phyloP scores from a whole-genome alignment of 2,113 vertebrate species.

The Axis porcinus region DNA sequence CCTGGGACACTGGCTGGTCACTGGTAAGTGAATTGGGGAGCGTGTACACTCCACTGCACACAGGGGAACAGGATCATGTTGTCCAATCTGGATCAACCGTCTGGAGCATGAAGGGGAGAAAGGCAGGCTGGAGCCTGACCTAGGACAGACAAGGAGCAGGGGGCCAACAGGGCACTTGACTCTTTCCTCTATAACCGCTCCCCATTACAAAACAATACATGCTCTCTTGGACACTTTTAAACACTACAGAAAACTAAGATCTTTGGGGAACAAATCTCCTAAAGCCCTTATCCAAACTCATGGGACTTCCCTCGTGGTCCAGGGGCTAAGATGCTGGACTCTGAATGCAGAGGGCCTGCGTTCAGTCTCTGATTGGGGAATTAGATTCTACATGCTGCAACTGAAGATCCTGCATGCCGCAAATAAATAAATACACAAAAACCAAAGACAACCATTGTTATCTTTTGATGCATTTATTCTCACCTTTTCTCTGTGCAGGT shows the following conservation, averaged over 20 bases:
- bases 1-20: too few species aligned
- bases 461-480: not conserved
- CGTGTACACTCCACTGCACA: fast-evolving
- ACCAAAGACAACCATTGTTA: not conserved
- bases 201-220: not conserved
- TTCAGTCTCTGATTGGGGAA: not conserved
- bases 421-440: not conserved
- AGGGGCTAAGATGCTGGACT: not conserved
- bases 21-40: not conserved
- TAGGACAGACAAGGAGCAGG: not conserved
- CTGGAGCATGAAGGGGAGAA: not conserved
- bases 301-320: not conserved
- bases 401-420: not conserved
- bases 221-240: not conserved
- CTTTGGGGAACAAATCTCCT: not conserved
- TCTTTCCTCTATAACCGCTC: not conserved
- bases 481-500: not conserved
- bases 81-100: not conserved
- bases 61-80: not conserved
- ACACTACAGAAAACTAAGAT: not conserved
- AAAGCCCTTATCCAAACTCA: not conserved
- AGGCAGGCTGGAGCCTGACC: not conserved
- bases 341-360: not conserved
- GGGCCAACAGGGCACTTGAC: not conserved
- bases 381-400: not conserved